A percentile compares a stretch with the other conserved stretches of the same genome.
Evolutionary conservation across 2,888 invertebrate species (phyloP).

Genomic region (Drosophila mimica): DNA sequence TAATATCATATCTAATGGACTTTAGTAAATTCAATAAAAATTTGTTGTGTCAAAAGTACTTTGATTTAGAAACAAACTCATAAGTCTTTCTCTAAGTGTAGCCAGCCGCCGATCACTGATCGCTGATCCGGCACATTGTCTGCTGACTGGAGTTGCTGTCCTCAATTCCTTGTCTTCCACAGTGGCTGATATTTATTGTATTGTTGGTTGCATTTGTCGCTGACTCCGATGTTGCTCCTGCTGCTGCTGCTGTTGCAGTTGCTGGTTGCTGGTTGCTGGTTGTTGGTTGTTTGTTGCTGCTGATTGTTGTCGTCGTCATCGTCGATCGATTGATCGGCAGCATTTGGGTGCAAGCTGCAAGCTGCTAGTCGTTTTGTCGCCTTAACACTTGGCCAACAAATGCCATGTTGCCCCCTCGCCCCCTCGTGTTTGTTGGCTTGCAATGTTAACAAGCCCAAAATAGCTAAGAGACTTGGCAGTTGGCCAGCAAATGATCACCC

Average conservation of each 20-base stretch:
- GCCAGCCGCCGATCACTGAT: slow-evolving; percentile 25
- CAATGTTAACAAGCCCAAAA: slow-evolving; percentile 51
- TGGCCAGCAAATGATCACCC: slow-evolving; percentile 35
- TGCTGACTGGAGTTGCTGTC: slow-evolving; percentile 27
- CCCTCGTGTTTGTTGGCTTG: slow-evolving; percentile 31
- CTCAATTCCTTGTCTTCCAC: slow-evolving; percentile 34
- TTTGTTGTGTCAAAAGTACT: not conserved
- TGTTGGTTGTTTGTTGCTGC: slow-evolving; percentile 68
- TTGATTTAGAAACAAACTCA: not conserved
- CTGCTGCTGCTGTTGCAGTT: not conserved
- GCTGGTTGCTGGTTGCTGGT: slow-evolving; percentile 42
- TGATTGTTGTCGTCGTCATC: slow-evolving; percentile 61
- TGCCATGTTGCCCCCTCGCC: slow-evolving; percentile 3
- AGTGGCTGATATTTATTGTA: slow-evolving; percentile 78
- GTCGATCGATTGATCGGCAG: slow-evolving; percentile 63
- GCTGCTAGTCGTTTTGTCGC: slow-evolving; percentile 62
- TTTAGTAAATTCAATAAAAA: not conserved
- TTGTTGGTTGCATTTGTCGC: slow-evolving; percentile 71
- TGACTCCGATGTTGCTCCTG: slow-evolving; percentile 36
- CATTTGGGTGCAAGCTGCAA: slow-evolving; percentile 14
- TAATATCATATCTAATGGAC: not conserved
- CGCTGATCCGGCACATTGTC: slow-evolving; percentile 41
- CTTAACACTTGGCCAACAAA: slow-evolving; percentile 60
- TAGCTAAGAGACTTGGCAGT: slow-evolving; percentile 16
- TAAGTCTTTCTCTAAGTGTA: not conserved